These are phyloP conservation scores for Tympanoctomys barrerae DNA, from an alignment of 2,797 vertebrate species.

Conservation along the genomic window DNA sequence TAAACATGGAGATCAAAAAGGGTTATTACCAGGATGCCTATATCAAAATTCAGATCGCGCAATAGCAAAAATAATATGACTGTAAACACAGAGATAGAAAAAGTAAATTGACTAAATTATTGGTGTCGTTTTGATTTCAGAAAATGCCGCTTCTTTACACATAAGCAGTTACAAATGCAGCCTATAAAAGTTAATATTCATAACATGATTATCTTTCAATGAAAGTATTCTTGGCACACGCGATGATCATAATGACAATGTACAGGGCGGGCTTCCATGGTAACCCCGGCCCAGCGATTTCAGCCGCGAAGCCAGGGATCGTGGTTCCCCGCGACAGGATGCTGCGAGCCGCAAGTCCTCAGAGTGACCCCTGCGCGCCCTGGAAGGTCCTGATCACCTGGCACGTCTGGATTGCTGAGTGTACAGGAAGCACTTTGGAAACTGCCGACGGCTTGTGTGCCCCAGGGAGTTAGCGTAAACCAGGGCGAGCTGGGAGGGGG, in stretches of 20 bases:
- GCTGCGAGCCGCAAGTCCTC: neutral
- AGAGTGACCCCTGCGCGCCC: neutral
- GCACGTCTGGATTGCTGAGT: constrained; percentile 54
- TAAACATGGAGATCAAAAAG: constrained; percentile 35
- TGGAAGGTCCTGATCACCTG: neutral
- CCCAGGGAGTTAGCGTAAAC: constrained; percentile 6
- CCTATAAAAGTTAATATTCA: constrained; percentile 80
- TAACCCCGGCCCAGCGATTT: neutral
- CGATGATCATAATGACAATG: constrained; percentile 44
- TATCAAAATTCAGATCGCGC: constrained; percentile 68
- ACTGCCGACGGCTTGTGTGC: neutral
- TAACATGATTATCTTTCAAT: constrained; percentile 78
- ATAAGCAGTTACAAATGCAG: constrained; percentile 74
- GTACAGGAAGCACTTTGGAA: constrained; percentile 62
- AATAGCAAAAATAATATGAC: constrained; percentile 50
- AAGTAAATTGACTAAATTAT: constrained; percentile 80
- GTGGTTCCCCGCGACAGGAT: neutral
- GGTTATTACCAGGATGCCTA: neutral
- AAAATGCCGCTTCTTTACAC: constrained; percentile 78
- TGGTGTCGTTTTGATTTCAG: constrained; percentile 78
- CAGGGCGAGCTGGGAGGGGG: neutral
- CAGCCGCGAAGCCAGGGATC: neutral
- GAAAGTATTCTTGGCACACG: constrained; percentile 76
- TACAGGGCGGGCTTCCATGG: neutral
- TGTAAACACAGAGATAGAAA: constrained; percentile 66